Percentiles rank a stretch among this genome's conserved stretches.
Conservation (phyloP, 2,113 vertebrate genomes). For the Coturnix japonica region DNA sequence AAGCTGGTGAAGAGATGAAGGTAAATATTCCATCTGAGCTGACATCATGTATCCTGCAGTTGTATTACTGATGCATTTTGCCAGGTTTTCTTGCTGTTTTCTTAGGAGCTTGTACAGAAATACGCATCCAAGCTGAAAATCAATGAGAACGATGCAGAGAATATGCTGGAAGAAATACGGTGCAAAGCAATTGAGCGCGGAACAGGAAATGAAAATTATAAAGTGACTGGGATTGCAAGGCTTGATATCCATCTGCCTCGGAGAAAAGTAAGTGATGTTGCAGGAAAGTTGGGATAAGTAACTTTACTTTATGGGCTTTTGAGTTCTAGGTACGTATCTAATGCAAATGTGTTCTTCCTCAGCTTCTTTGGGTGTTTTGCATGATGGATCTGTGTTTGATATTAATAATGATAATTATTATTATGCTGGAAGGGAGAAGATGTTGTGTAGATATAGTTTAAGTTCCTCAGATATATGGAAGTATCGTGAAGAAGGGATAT, state of each 20-base stretch:
- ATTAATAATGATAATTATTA: not conserved
- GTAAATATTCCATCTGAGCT: conserved; percentile 63
- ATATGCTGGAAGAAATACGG: conserved; percentile 86
- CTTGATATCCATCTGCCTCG: conserved; percentile 88
- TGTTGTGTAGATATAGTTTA: not conserved
- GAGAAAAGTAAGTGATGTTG: conserved; percentile 75
- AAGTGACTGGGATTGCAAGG: conserved; percentile 85
- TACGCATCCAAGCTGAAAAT: conserved; percentile 82
- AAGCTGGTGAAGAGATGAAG: conserved; percentile 81
- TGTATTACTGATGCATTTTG: not conserved
- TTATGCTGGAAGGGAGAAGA: not conserved
- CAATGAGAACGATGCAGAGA: conserved; percentile 75
- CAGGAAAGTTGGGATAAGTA: not conserved
- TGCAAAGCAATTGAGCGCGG: conserved; percentile 85
- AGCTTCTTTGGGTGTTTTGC: not conserved
- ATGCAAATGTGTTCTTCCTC: not conserved
- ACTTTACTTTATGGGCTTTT: not conserved
- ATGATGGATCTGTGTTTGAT: not conserved
- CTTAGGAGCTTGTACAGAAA: conserved; percentile 85
- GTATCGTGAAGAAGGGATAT: not conserved
- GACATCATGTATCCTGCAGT: not conserved
- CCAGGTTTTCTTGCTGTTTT: not conserved
- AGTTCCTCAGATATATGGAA: not conserved
- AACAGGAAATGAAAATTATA: conserved; percentile 85
- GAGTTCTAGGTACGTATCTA: not conserved